These are phyloP conservation scores for Aphelocoma californica DNA, from an alignment of 2,797 vertebrate genomes.

Conservation along the genomic window DNA sequence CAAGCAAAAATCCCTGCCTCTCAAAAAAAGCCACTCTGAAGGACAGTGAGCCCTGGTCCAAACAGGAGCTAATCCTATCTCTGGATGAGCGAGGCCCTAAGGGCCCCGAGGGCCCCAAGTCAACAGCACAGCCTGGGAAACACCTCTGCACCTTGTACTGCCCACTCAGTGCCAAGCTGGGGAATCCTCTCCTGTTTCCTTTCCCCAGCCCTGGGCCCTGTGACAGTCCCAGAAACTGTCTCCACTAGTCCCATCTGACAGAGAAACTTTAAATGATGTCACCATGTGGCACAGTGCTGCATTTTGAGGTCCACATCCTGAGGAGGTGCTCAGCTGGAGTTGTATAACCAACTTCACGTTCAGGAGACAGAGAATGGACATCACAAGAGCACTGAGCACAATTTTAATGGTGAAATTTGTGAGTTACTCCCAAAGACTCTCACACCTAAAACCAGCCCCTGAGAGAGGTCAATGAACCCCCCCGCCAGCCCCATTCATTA, in stretches of 20 bases:
- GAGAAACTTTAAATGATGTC: neutral
- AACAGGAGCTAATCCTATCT: neutral
- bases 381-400: neutral
- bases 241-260: neutral
- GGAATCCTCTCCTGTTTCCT: accelerated
- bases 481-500: neutral
- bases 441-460: neutral
- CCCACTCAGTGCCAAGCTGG: accelerated
- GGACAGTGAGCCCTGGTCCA: neutral
- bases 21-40: neutral
- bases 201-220: neutral
- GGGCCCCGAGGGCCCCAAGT: neutral
- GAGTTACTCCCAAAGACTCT: neutral
- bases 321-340: neutral
- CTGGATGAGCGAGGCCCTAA: neutral
- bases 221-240: neutral
- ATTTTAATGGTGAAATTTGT: neutral
- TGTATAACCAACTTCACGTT: neutral
- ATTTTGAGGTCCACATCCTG: neutral
- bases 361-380: neutral
- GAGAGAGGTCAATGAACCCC: neutral
- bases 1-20: neutral
- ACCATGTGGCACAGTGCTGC: neutral
- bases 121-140: neutral
- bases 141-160: neutral